phyloP scores from a whole-genome alignment of 1,140 invertebrate species.

The Phthorimaea operculella region DNA sequence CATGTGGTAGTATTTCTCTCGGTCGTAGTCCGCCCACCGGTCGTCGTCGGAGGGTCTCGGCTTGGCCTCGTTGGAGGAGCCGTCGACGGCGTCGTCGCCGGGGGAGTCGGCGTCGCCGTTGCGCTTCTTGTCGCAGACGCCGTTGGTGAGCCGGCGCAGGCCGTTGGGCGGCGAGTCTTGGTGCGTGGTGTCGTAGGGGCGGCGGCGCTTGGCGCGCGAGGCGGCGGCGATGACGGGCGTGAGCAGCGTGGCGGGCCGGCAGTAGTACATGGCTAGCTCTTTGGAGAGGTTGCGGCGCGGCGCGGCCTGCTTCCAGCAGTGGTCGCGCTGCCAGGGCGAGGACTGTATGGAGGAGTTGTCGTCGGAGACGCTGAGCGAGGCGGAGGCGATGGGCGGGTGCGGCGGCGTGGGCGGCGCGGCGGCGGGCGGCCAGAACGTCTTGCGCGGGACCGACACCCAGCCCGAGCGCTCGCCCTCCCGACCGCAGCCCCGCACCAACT shows the following conservation, averaged over 20 bases:
- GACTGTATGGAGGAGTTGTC: conserved; percentile 90
- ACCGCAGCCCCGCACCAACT: conserved; percentile 81
- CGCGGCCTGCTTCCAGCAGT: conserved; percentile 84
- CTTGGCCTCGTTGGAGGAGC: conserved; percentile 27
- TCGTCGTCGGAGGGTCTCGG: conserved; percentile 32
- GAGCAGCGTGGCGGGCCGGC: conserved; percentile 68
- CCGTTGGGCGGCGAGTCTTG: conserved; percentile 35
- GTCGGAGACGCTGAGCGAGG: conserved; percentile 78
- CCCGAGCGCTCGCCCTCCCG: conserved; percentile 82
- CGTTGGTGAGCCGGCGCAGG: conserved; percentile 47
- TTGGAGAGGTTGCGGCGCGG: conserved; percentile 78
- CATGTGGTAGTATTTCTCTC: conserved; percentile 61
- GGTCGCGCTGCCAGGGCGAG: conserved; percentile 88
- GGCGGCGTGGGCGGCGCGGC: conserved; percentile 72
- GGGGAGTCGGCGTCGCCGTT: conserved; percentile 43
- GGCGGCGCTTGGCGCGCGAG: conserved; percentile 68
- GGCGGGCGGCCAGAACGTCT: conserved; percentile 84
- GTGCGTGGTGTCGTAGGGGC: conserved; percentile 57
- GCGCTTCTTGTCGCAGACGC: conserved; percentile 36
- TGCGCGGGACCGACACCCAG: conserved; percentile 88
- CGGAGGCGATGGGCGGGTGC: conserved; percentile 41
- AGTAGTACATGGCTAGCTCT: conserved; percentile 79
- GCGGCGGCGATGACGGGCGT: conserved; percentile 53
- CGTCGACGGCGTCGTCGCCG: conserved; percentile 49
- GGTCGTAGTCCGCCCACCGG: conserved; percentile 46